Conservation (phyloP, 2,113 vertebrate genomes). For the Ceyx cyanopectus region DNA sequence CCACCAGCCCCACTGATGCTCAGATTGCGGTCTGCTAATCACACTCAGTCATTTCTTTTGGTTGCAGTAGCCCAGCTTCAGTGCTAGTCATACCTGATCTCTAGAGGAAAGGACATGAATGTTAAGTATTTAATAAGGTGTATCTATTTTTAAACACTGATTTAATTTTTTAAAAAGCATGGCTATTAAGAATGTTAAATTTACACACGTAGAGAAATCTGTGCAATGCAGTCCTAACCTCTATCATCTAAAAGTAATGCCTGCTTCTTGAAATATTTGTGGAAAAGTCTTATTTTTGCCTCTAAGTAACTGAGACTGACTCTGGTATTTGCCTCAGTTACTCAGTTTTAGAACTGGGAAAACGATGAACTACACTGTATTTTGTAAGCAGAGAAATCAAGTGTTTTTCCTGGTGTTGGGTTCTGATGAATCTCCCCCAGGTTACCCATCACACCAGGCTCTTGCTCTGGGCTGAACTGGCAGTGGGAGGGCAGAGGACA, state of each 20-base stretch:
- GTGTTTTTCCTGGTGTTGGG: neutral
- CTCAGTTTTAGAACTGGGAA: neutral
- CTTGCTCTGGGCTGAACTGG: neutral
- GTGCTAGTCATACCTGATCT: neutral
- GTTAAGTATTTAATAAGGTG: neutral
- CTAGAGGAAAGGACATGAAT: neutral
- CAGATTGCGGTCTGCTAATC: neutral
- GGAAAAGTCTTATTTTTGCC: neutral
- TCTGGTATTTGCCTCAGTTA: neutral
- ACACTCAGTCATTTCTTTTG: neutral
- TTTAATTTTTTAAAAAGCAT: neutral
- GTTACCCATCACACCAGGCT: neutral
- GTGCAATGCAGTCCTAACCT: neutral
- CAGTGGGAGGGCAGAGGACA: neutral
- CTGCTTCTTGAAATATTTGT: neutral
- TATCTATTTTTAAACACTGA: neutral
- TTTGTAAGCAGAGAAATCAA: neutral
- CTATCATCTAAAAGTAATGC: neutral
- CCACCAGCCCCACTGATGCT: neutral
- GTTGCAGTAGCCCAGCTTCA: neutral
- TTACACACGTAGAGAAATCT: neutral
- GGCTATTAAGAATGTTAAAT: neutral
- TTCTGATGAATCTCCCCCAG: neutral
- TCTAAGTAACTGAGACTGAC: neutral
- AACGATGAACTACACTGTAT: neutral